phyloP scores from a whole-genome alignment of 2,113 vertebrate species.

The Plecotus auritus region DNA sequence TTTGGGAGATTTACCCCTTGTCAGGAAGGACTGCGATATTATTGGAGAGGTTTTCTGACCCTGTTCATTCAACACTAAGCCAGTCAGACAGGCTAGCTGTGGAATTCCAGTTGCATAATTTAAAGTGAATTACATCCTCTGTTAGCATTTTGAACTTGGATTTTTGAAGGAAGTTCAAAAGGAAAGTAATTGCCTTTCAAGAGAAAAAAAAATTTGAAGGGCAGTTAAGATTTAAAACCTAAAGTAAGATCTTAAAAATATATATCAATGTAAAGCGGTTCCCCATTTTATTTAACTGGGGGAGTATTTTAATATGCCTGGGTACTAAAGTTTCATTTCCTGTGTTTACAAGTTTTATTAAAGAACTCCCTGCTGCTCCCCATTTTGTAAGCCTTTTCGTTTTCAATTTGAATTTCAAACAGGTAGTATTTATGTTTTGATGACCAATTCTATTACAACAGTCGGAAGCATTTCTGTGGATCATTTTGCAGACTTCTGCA shows the following conservation, averaged over 20 bases:
- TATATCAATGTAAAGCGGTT: constrained; percentile 44
- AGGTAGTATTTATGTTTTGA: constrained; percentile 41
- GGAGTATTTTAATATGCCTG: constrained; percentile 51
- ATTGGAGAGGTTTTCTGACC: constrained; percentile 74
- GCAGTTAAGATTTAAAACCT: constrained; percentile 3
- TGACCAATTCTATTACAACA: not conserved
- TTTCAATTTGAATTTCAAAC: constrained; percentile 43
- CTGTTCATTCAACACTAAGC: constrained; percentile 53
- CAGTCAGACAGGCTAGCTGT: constrained; percentile 75
- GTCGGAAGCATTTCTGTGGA: constrained; percentile 8
- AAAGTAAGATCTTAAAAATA: constrained; percentile 9
- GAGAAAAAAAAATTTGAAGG: not conserved
- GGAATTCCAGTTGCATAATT: constrained; percentile 82
- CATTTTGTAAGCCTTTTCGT: constrained; percentile 15
- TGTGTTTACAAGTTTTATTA: constrained; percentile 58
- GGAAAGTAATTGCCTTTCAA: constrained; percentile 44
- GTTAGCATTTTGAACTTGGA: constrained; percentile 69
- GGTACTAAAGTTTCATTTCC: constrained; percentile 63
- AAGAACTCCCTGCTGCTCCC: constrained; percentile 21
- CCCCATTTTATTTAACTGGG: constrained; percentile 39
- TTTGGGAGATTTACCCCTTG: constrained; percentile 73
- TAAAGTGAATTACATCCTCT: constrained; percentile 75
- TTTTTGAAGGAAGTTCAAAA: constrained; percentile 58
- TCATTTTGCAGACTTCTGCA: constrained; percentile 49
- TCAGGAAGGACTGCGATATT: constrained; percentile 62